A percentile compares a stretch with the other conserved stretches of the same genome.
These are phyloP conservation scores for Nemotelus pantherinus DNA, from an alignment of 2,888 invertebrate species.

Conservation along the genomic window DNA sequence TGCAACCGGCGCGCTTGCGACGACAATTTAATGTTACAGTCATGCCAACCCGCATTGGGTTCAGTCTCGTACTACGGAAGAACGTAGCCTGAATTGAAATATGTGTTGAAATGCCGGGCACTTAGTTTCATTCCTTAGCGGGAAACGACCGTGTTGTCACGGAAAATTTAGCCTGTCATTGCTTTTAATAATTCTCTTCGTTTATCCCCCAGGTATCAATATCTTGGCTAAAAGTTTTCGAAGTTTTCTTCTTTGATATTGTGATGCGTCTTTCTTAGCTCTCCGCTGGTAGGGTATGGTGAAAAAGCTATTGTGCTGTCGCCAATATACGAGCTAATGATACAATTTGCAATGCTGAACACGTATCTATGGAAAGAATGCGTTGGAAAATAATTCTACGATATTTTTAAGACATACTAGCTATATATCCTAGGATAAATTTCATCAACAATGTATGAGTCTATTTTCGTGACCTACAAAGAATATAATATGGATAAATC, in stretches of 20 bases:
- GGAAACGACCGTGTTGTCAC: not conserved
- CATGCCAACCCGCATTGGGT: not conserved
- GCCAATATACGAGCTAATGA: conserved; percentile 37
- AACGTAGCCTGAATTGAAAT: too few species aligned
- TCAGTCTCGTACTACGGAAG: too few species aligned
- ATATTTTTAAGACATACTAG: too few species aligned
- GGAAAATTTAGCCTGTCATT: conserved; percentile 36
- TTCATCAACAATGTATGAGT: too few species aligned
- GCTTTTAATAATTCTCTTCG: conserved; percentile 48
- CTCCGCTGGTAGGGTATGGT: too few species aligned
- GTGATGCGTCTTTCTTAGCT: too few species aligned
- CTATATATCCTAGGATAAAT: too few species aligned
- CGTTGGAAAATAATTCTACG: conserved; percentile 18
- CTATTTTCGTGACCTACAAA: too few species aligned
- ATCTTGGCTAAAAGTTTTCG: conserved; percentile 37
- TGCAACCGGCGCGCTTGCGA: conserved; percentile 28
- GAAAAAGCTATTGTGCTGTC: too few species aligned
- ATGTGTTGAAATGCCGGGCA: too few species aligned
- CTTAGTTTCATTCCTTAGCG: too few species aligned
- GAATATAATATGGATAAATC: too few species aligned
- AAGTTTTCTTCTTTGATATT: not conserved
- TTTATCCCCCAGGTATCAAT: conserved; percentile 46
- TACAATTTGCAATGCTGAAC: conserved; percentile 46
- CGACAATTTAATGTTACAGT: conserved; percentile 43
- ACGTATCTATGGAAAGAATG: conserved; percentile 45